phyloP scores from a whole-genome alignment of 2,113 vertebrate genomes.

The Isichthys henryi region DNA sequence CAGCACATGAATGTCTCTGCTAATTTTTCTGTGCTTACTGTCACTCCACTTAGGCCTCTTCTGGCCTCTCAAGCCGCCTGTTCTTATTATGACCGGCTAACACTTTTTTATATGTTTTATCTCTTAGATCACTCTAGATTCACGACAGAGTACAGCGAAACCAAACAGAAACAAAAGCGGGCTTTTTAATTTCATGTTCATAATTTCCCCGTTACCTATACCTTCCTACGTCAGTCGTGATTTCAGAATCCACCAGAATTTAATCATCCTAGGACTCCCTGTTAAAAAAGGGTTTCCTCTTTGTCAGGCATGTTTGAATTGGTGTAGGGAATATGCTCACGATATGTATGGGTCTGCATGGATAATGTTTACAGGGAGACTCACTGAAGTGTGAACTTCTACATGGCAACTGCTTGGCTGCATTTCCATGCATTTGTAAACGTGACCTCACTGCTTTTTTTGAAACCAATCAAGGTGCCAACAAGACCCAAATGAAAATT shows the following conservation, averaged over 20 bases:
- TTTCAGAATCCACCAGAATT: neutral
- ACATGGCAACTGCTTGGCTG: neutral
- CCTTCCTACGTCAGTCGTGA: neutral
- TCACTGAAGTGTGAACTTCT: neutral
- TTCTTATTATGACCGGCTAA: neutral
- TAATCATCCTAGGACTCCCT: neutral
- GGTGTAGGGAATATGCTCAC: neutral
- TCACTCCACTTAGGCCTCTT: neutral
- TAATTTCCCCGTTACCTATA: neutral
- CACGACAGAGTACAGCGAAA: neutral
- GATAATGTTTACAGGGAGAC: neutral
- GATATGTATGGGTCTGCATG: neutral
- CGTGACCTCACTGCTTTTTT: neutral
- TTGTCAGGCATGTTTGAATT: neutral
- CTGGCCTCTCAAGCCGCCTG: neutral
- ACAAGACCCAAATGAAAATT: neutral
- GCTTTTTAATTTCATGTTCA: neutral
- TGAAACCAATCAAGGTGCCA: neutral
- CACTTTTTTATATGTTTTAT: neutral
- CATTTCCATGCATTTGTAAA: neutral
- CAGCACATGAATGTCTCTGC: neutral
- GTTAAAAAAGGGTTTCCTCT: neutral
- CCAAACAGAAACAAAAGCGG: neutral
- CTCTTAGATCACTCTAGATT: neutral
- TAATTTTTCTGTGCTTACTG: neutral